Conservation (phyloP, 2,888 invertebrate species). For the Noctua janthina region DNA sequence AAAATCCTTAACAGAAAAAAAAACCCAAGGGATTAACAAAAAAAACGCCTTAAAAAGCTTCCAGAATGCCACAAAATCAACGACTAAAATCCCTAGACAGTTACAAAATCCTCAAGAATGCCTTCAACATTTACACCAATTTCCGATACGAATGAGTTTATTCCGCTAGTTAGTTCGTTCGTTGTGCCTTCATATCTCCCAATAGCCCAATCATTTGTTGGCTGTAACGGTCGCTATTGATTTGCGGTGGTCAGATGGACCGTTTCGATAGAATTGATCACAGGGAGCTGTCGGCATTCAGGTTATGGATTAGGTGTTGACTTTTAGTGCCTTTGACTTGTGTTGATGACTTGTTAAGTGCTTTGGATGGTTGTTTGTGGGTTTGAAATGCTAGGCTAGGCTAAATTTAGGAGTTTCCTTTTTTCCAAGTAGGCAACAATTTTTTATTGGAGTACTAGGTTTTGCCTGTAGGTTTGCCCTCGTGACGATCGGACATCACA, state of each 20-base stretch:
- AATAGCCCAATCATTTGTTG: conserved; percentile 59
- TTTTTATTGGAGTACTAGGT: not conserved
- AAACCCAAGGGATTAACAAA: conserved; percentile 25
- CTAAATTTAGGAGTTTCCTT: not conserved
- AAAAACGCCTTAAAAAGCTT: conserved; percentile 22
- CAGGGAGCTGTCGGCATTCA: conserved; percentile 49
- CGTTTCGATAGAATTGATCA: conserved; percentile 60
- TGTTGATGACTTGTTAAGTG: conserved; percentile 32
- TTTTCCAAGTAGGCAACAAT: not conserved
- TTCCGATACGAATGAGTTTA: conserved; percentile 56
- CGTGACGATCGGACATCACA: not conserved
- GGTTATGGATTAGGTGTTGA: conserved; percentile 43
- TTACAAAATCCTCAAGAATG: conserved; percentile 31
- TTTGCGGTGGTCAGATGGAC: conserved; percentile 51
- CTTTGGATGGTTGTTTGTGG: not conserved
- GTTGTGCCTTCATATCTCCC: conserved; percentile 53
- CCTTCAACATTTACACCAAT: conserved; percentile 45
- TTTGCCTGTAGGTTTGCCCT: not conserved
- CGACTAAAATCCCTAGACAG: conserved; percentile 41
- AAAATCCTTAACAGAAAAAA: not conserved
- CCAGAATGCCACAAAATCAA: conserved; percentile 22
- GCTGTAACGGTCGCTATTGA: conserved; percentile 58
- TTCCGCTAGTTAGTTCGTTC: conserved; percentile 51
- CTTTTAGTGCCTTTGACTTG: conserved; percentile 29
- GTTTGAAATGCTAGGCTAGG: not conserved